These are phyloP conservation scores for Gymnoscopelus microlampas DNA, from an alignment of 2,797 vertebrate genomes.

Conservation along the genomic window DNA sequence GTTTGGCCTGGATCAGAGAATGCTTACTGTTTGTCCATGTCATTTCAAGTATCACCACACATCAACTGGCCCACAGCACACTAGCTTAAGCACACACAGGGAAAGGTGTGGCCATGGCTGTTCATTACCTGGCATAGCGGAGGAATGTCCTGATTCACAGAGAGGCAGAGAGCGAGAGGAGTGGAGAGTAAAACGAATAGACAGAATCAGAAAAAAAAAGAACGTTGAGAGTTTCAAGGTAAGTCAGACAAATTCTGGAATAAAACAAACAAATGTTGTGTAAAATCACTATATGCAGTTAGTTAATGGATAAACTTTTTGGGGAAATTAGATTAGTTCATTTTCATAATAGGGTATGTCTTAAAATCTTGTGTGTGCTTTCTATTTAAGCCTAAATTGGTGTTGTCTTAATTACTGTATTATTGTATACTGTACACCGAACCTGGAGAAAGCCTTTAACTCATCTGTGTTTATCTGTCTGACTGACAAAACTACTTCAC, in stretches of 20 bases:
- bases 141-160: constrained; percentile 18
- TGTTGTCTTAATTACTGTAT: no score
- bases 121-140: constrained; percentile 46
- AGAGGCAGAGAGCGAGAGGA: constrained; percentile 21
- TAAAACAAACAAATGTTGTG: no score
- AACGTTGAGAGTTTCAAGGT: constrained; percentile 24
- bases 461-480: no score
- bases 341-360: no score
- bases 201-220: constrained; percentile 9
- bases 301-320: no score
- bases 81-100: constrained; percentile 12
- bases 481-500: no score
- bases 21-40: constrained; percentile 27
- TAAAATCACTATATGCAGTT: no score
- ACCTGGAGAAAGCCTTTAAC: no score
- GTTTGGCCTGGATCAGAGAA: not conserved
- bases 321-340: no score
- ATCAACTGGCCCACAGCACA: constrained; percentile 1
- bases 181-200: constrained; percentile 3
- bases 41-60: constrained; percentile 27
- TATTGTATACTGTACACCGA: no score
- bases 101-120: constrained; percentile 67
- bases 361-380: no score
- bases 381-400: no score
- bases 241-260: constrained; percentile 2